Evolutionary conservation across 2,888 invertebrate species (phyloP).

Genomic region (Troides aeacus): DNA sequence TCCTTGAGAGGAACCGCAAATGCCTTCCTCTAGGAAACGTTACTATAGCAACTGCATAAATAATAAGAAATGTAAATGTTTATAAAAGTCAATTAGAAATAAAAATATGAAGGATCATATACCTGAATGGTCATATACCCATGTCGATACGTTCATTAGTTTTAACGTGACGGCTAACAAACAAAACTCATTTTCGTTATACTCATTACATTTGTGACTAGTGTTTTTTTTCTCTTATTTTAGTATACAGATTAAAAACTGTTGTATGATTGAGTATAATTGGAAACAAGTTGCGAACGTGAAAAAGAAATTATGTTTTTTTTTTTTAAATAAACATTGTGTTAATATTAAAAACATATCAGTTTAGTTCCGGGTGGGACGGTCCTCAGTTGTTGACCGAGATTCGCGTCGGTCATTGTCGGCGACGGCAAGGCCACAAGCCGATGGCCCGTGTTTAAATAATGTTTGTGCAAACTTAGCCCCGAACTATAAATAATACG

Average conservation of each 20-base stretch:
- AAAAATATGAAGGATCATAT: too few relatives aligned
- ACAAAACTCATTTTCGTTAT: too few relatives aligned
- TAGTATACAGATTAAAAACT: neutral
- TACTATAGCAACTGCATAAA: too few relatives aligned
- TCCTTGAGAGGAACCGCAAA: too few relatives aligned
- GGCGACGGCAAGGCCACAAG: slow-evolving; percentile 41
- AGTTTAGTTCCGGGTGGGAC: slow-evolving; percentile 45
- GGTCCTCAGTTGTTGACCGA: slow-evolving; percentile 41
- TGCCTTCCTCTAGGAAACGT: too few relatives aligned
- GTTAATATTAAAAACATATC: neutral
- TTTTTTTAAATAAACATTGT: neutral
- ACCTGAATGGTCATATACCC: too few relatives aligned
- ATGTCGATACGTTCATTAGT: too few relatives aligned
- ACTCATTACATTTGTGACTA: too few relatives aligned
- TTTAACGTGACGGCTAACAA: too few relatives aligned
- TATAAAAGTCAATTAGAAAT: too few relatives aligned
- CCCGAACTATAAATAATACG: neutral
- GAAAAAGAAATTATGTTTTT: neutral
- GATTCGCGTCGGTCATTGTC: slow-evolving; percentile 44
- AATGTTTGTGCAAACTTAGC: neutral
- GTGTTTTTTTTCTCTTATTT: too few relatives aligned
- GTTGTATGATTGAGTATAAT: neutral
- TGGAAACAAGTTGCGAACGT: neutral
- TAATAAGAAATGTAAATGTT: too few relatives aligned
- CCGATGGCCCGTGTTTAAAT: neutral